Conservation (phyloP, 1,140 invertebrate species). For the Trachymyrmex cornetzi region DNA sequence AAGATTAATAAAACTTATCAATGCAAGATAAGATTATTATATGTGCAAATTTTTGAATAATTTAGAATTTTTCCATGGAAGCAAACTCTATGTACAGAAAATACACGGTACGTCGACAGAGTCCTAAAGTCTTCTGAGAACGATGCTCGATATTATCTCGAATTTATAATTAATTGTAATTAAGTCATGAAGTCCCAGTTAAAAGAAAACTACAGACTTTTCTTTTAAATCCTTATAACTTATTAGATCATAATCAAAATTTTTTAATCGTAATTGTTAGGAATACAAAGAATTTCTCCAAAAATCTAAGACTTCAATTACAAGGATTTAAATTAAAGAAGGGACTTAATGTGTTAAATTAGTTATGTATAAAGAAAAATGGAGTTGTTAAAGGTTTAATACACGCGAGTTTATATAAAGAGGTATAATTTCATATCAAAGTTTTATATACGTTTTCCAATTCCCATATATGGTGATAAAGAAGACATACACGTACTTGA, state of each 20-base stretch:
- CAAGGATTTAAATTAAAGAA: too few relatives aligned
- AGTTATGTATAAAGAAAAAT: neutral
- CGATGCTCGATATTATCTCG: neutral
- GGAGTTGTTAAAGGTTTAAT: slow-evolving; percentile 15
- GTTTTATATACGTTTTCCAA: slow-evolving; percentile 75
- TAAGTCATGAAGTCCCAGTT: too few relatives aligned
- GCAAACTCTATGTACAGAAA: neutral
- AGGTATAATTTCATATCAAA: slow-evolving; percentile 82
- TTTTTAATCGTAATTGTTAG: too few relatives aligned
- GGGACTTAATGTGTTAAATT: neutral
- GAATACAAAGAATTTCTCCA: too few relatives aligned
- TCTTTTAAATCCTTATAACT: too few relatives aligned
- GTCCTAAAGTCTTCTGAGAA: neutral
- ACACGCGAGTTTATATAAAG: slow-evolving; percentile 59
- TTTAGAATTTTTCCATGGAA: neutral
- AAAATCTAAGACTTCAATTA: too few relatives aligned
- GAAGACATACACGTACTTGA: too few relatives aligned
- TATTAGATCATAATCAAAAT: too few relatives aligned
- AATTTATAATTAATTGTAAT: slow-evolving; percentile 7
- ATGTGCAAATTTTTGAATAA: neutral
- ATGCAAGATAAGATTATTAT: neutral
- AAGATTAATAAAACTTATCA: neutral
- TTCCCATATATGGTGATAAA: neutral
- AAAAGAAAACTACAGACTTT: too few relatives aligned
- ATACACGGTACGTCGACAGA: neutral